These are phyloP conservation scores for Passer domesticus DNA, from an alignment of 2,113 vertebrate species.

Conservation along the genomic window DNA sequence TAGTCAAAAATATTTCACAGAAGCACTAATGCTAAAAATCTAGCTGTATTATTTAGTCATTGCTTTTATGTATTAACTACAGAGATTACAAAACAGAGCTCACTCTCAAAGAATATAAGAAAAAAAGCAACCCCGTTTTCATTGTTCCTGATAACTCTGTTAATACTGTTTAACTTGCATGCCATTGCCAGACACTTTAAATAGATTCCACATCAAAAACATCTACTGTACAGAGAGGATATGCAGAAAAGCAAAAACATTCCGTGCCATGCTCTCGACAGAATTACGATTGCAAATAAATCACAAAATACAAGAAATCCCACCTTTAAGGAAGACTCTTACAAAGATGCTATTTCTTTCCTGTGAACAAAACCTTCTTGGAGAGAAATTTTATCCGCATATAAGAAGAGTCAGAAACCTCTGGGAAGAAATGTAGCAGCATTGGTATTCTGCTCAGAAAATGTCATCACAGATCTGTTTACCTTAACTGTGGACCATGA, in stretches of 20 bases:
- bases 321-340: constrained; percentile 71
- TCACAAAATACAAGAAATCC: constrained; percentile 22
- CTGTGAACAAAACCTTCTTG: constrained; percentile 46
- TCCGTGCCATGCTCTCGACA: neutral
- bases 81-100: constrained; percentile 4
- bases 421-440: constrained; percentile 70
- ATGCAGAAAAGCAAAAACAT: constrained; percentile 10
- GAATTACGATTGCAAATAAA: neutral
- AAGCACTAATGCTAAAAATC: constrained; percentile 2
- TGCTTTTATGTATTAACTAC: neutral
- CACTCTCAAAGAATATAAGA: neutral
- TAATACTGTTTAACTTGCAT: neutral
- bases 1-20: constrained; percentile 25
- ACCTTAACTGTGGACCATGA: constrained; percentile 81
- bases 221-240: neutral
- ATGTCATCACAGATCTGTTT: constrained; percentile 81
- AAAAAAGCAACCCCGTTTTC: neutral
- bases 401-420: constrained; percentile 70
- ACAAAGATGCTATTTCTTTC: constrained; percentile 46
- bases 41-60: neutral
- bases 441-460: constrained; percentile 83
- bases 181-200: neutral
- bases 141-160: constrained; percentile 17
- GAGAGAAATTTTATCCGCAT: constrained; percentile 61
- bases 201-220: constrained; percentile 18